Conservation (phyloP, 2,113 vertebrate genomes). For the Pituophis catenifer region DNA sequence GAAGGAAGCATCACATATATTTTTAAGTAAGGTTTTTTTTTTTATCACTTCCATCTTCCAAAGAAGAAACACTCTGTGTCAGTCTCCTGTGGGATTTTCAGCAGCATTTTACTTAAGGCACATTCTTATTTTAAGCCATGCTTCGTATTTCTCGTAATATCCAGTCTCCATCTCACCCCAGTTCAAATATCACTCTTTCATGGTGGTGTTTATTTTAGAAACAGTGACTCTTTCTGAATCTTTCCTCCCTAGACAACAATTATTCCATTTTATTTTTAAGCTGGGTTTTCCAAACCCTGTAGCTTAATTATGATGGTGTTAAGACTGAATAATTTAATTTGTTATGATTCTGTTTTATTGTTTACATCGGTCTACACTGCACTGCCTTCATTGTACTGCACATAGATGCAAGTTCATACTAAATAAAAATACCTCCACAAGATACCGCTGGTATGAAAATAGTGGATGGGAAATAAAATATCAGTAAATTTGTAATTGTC, state of each 20-base stretch:
- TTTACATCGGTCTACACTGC: neutral
- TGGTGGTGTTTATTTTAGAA: neutral
- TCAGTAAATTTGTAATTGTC: neutral
- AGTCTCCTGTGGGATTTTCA: neutral
- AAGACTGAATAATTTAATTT: neutral
- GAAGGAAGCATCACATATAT: neutral
- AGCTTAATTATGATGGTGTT: neutral
- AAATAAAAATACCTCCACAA: neutral
- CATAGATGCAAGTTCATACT: neutral
- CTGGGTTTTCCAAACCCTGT: neutral
- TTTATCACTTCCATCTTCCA: neutral
- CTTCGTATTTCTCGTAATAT: neutral
- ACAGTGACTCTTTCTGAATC: neutral
- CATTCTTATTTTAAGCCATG: neutral
- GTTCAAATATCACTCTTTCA: neutral
- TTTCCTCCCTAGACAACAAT: neutral
- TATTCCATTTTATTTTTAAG: neutral
- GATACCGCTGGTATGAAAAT: neutral
- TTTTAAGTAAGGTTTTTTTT: neutral
- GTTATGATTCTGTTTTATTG: neutral
- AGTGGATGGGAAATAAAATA: neutral
- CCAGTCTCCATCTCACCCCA: neutral
- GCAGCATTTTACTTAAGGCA: neutral
- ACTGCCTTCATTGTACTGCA: neutral
- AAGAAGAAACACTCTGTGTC: neutral